Evolutionary conservation across 2,113 vertebrate species (phyloP).

Genomic region (Nettapus auritus): DNA sequence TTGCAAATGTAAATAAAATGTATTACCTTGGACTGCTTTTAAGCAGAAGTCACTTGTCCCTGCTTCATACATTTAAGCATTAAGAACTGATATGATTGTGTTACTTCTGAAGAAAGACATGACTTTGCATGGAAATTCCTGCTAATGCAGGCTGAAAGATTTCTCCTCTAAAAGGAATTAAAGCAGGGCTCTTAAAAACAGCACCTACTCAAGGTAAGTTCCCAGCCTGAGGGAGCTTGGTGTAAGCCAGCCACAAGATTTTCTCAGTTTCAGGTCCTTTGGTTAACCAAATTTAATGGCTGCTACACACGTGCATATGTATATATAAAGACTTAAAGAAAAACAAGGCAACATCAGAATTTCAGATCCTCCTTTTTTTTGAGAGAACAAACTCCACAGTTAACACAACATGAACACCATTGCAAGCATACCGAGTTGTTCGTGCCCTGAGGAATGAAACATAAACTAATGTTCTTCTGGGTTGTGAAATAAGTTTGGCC

Average conservation of each 20-base stretch:
- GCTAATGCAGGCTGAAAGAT: not conserved
- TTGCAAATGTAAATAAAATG: not conserved
- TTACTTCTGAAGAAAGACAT: not conserved
- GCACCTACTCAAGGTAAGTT: not conserved
- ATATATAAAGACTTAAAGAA: not conserved
- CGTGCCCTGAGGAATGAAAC: not conserved
- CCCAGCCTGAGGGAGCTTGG: not conserved
- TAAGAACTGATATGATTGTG: not conserved
- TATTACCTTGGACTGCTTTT: not conserved
- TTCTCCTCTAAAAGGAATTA: not conserved
- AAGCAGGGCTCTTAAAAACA: not conserved
- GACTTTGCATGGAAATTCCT: not conserved
- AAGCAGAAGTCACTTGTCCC: not conserved
- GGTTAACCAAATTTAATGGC: not conserved
- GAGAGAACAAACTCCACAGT: not conserved
- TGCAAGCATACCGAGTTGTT: not conserved
- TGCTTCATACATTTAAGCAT: not conserved
- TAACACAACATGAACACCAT: not conserved
- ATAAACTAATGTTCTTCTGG: not conserved
- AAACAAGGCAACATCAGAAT: not conserved
- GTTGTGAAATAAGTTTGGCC: not conserved
- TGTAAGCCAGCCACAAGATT: not conserved
- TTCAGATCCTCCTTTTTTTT: not conserved
- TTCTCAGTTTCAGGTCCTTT: not conserved
- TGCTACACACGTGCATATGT: not conserved